Base-by-base conservation (phyloP, 2,797 vertebrate species). In the Cyprinella venusta region DNA sequence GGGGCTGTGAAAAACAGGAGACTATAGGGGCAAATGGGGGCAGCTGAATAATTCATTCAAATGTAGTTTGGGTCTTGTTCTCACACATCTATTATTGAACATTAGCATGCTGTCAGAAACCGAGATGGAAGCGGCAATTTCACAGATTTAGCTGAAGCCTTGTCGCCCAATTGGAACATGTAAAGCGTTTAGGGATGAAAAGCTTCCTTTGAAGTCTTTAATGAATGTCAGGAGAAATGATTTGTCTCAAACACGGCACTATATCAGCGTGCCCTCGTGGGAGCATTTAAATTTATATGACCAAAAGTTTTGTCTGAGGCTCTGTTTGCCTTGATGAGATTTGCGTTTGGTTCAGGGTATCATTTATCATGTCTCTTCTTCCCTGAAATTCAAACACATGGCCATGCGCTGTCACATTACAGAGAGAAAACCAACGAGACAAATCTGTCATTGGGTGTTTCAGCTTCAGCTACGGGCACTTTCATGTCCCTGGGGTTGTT, bases 1-100 rank as follows among this genome's bases (percentile, higher is more conserved):
- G 36, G 78, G 48, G 56, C 21, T 42, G 21, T 36, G 71, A 80
- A 75, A 81, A 54, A 42, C 30, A 7, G 77, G 52, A 72, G 54
- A 36, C 45, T 4, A 16, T 48, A 72, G 26, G 61, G 80, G 24
- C 16, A 52, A 38, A 78, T 16, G 52, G 52, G 68, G 48, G 38
- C 42, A 68, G 64, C 67, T 88, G 84, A 86, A 86, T 84, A 88
- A 88, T 86, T 84, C 54, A 88, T 88, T 86, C 65, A 70, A 80
- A 86, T 76, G 81, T 71, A 83, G 77, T 65, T 78, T 83, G 42
- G 75, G 63, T 84, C 74, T 84, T 81, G 81, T 83, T 85, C 81
- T 54, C 68, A 52, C 61, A 69, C 84, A 87, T 86, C 76, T 84
- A 88, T 88, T 88, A 86, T 88, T 88, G 69, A 88, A 72, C 79